Evolutionary conservation across 2,888 invertebrate species (phyloP), one percentile per base, ranked within the genome.

Genomic region (Nomada flava): DNA sequence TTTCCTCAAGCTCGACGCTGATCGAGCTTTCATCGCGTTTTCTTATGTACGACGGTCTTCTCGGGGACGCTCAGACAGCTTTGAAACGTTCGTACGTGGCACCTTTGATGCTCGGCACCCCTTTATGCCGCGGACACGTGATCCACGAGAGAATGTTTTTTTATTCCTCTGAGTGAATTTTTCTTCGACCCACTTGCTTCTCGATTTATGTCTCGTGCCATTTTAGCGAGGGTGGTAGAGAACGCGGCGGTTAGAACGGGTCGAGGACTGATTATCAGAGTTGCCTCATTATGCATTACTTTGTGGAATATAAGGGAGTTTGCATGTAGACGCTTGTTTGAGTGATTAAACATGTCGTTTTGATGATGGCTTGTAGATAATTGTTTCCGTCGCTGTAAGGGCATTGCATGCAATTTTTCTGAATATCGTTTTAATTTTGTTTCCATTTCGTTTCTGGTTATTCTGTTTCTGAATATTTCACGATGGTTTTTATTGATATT

Each of bases 1-100:
- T 71, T 78, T 72, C 52, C 77, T 59, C 60, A 50, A 59, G 59
- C 55, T n/a, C 68, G 57, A 23, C 70, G 76, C 29, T 76, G 72
- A 76, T 76, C 70, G 77, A 79, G 79, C 76, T 86, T 86, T 78
- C 72, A 71, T 18, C 78, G 47, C 42, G 60, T 62, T 69, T 73
- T 55, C 53, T 59, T 60, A 15, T 7, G 4, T 50, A 20, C 13
- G 5, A 0, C 55, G 18, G 42, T 50, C 7, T 50, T 15, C 36
- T 13, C 60, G 18, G 20, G 50, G 29, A 23, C 18, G 53, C 44
- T 64, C 60, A 18, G 20, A 42, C 73, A 47, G 57, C 65, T 36
- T 11, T 63, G 72, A 23, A 69, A 68, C 53, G 44, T 36, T 63
- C 77, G 60, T 60, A 52, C 57, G 68, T 47, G 72, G 53, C 79